A percentile compares a stretch with the other conserved stretches of the same genome.
These are phyloP conservation scores for Lepidotrigona ventralis DNA, from an alignment of 1,140 invertebrate species.

Conservation along the genomic window DNA sequence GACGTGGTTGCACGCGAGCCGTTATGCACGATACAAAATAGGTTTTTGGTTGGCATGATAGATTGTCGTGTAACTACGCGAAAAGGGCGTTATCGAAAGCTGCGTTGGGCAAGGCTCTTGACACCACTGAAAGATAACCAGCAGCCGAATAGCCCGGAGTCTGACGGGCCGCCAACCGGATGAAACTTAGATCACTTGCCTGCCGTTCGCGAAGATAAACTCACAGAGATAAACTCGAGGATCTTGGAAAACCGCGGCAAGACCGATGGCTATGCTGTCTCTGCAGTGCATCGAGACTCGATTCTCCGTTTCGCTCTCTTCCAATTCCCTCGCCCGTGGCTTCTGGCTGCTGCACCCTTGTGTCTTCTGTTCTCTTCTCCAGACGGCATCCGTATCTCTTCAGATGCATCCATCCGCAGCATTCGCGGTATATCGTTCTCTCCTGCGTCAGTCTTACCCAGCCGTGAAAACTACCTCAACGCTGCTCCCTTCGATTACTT, in stretches of 20 bases:
- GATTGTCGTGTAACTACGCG: slow-evolving; percentile 53
- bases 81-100: slow-evolving; percentile 58
- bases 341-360: slow-evolving; percentile 13
- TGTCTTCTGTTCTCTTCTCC: slow-evolving; percentile 32
- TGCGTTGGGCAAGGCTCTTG: slow-evolving; percentile 59
- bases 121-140: slow-evolving; percentile 63
- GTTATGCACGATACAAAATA: slow-evolving; percentile 49
- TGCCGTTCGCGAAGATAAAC: slow-evolving; percentile 65
- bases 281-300: slow-evolving; percentile 62
- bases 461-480: slow-evolving; percentile 21
- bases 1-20: background rate
- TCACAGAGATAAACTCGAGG: slow-evolving; percentile 66
- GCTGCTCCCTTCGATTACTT: slow-evolving; percentile 8
- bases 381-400: slow-evolving; percentile 51
- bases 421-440: slow-evolving; percentile 46
- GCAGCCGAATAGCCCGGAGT: slow-evolving; percentile 46
- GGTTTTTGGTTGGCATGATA: slow-evolving; percentile 35
- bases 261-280: slow-evolving; percentile 69
- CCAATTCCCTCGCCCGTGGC: slow-evolving; percentile 8
- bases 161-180: slow-evolving; percentile 56
- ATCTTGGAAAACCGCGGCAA: slow-evolving; percentile 70
- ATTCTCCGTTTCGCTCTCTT: slow-evolving; percentile 55
- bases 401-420: slow-evolving; percentile 52
- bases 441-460: slow-evolving; percentile 22
- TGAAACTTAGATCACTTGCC: slow-evolving; percentile 69